Conservation (phyloP, 2,888 invertebrate species). For the Leucoma salicis region DNA sequence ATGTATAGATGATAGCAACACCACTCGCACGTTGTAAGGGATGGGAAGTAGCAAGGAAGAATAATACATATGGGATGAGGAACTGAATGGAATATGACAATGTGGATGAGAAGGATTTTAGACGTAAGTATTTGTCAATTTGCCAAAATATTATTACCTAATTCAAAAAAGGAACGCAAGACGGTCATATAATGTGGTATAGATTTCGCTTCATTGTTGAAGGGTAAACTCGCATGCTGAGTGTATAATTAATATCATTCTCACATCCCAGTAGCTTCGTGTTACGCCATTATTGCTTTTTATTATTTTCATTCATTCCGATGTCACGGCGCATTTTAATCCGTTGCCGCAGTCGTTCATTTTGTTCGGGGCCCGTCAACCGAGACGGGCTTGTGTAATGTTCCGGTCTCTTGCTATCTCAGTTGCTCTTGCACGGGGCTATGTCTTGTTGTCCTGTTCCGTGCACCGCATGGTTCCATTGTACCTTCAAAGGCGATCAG, state of each 20-base stretch:
- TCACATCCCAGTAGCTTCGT: constrained; percentile 51
- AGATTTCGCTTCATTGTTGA: too few relatives aligned
- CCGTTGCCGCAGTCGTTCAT: constrained; percentile 67
- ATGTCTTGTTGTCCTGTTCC: constrained; percentile 41
- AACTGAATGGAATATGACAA: too few relatives aligned
- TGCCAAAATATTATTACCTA: too few relatives aligned
- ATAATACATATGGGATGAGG: too few relatives aligned
- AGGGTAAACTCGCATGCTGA: too few relatives aligned
- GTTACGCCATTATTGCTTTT: constrained; percentile 66
- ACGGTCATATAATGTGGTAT: too few relatives aligned
- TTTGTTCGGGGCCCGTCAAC: constrained; percentile 77
- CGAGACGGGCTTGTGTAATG: constrained; percentile 75
- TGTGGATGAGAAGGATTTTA: too few relatives aligned
- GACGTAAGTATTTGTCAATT: too few relatives aligned
- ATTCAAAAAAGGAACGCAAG: too few relatives aligned
- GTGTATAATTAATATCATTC: constrained; percentile 26
- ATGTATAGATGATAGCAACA: too few relatives aligned
- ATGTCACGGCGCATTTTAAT: constrained; percentile 72
- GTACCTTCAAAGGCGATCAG: constrained; percentile 69
- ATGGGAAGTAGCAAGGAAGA: too few relatives aligned
- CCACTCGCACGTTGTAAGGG: too few relatives aligned
- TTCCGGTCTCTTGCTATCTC: constrained; percentile 60
- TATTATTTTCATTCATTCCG: constrained; percentile 72
- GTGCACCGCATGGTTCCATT: constrained; percentile 62
- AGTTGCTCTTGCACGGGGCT: constrained; percentile 25